Percentiles rank a stretch among this genome's conserved stretches.
phyloP scores from a whole-genome alignment of 2,888 invertebrate genomes.

The Caenorhabditis wallacei region DNA sequence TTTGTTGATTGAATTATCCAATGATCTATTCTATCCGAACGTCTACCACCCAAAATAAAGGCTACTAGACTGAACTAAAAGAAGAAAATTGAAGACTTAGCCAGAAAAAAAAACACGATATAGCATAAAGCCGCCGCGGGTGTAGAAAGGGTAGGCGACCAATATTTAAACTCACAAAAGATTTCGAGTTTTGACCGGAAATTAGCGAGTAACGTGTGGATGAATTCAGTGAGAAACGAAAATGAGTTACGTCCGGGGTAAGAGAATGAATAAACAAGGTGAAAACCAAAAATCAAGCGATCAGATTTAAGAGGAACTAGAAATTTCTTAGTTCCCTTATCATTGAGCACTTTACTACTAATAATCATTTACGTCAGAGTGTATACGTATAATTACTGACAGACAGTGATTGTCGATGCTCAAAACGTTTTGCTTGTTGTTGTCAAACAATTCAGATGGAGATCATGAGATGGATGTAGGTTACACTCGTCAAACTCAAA shows the following conservation, averaged over 20 bases:
- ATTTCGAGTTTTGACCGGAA: slow-evolving; percentile 52
- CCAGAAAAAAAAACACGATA: slow-evolving; percentile 2
- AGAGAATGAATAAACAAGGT: slow-evolving; percentile 45
- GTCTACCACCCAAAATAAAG: background rate
- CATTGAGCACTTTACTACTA: slow-evolving; percentile 24
- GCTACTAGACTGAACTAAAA: background rate
- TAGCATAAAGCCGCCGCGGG: slow-evolving; percentile 14
- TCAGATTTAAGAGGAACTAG: slow-evolving; percentile 8
- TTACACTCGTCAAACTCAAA: background rate
- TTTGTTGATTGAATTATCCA: too few relatives aligned
- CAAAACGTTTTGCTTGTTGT: too few relatives aligned
- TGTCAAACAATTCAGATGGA: too few relatives aligned
- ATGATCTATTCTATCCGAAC: background rate
- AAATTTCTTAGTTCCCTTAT: background rate
- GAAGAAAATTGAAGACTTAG: background rate
- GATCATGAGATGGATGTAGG: background rate
- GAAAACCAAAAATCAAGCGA: slow-evolving; percentile 47
- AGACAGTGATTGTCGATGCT: background rate
- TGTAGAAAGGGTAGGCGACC: slow-evolving; percentile 25
- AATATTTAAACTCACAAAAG: slow-evolving; percentile 47
- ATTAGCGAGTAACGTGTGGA: slow-evolving; percentile 55
- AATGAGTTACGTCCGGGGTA: slow-evolving; percentile 27
- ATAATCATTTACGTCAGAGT: slow-evolving; percentile 39
- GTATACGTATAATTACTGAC: background rate
- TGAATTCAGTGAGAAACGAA: slow-evolving; percentile 36